Percentiles rank a stretch among this genome's conserved stretches.
These are phyloP conservation scores for Dioctria rufipes DNA, from an alignment of 2,888 invertebrate genomes.

Conservation along the genomic window DNA sequence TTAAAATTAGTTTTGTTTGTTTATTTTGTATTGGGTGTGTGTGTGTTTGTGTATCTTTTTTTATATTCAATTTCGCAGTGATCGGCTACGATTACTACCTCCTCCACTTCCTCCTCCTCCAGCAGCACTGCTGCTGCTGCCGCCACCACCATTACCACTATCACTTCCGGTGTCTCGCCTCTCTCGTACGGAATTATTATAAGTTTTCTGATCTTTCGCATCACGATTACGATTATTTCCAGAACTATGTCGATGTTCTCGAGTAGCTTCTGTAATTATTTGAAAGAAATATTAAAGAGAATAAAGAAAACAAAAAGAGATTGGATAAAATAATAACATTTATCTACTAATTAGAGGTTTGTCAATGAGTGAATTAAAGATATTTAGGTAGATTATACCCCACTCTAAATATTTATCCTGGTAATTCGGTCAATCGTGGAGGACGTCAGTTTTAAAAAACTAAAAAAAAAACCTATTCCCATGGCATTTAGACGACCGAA, in stretches of 20 bases:
- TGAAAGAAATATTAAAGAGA: not conserved
- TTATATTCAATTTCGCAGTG: conserved; percentile 52
- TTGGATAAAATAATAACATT: not conserved
- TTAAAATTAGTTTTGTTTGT: conserved; percentile 39
- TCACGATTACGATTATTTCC: conserved; percentile 63
- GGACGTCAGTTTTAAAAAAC: no score
- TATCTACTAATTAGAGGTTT: no score
- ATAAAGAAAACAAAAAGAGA: not conserved
- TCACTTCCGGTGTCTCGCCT: conserved; percentile 63
- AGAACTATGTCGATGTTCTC: conserved; percentile 63
- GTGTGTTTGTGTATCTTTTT: conserved; percentile 20
- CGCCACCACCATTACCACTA: conserved; percentile 57
- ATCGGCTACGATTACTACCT: conserved; percentile 65
- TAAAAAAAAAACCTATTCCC: no score
- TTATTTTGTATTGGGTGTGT: conserved; percentile 9
- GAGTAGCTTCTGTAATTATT: conserved; percentile 52
- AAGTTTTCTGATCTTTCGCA: conserved; percentile 55
- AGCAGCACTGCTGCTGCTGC: conserved; percentile 62
- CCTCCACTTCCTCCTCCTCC: conserved; percentile 56
- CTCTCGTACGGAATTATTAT: conserved; percentile 62
- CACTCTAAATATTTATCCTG: no score
- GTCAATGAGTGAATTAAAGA: no score
- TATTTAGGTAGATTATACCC: no score
- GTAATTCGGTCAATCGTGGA: no score
- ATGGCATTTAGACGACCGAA: no score